These are phyloP conservation scores for Heliconius congener DNA, from an alignment of 1,140 invertebrate species.

Conservation along the genomic window DNA sequence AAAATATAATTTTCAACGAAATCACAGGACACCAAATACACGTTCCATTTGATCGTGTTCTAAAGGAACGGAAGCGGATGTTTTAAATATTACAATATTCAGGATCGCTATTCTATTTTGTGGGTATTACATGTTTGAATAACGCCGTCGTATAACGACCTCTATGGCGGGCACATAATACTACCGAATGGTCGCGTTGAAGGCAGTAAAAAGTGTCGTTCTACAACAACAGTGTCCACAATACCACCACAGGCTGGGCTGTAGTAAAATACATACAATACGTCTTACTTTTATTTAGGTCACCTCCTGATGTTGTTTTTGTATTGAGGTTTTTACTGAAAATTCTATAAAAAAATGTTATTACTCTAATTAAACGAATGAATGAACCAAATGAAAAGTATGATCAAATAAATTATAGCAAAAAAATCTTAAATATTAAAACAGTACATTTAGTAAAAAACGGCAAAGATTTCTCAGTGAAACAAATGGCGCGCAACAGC, in stretches of 20 bases:
- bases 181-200: constrained; percentile 52
- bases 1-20: neutral
- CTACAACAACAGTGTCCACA: constrained; percentile 66
- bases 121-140: constrained; percentile 37
- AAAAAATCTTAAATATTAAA: constrained; percentile 20
- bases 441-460: constrained; percentile 28
- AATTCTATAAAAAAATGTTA: neutral
- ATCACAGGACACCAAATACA: neutral
- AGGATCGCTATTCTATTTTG: constrained; percentile 34
- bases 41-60: neutral
- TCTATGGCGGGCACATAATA: constrained; percentile 43
- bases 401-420: neutral
- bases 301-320: constrained; percentile 29
- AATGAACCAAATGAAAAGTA: neutral
- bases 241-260: constrained; percentile 69
- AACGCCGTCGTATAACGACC: constrained; percentile 35
- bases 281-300: constrained; percentile 63
- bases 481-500: constrained; percentile 36
- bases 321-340: constrained; percentile 18
- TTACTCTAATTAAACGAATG: neutral
- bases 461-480: constrained; percentile 30
- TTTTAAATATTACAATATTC: constrained; percentile 34
- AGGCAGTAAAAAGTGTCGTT: constrained; percentile 70
- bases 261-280: constrained; percentile 76
- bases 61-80: constrained; percentile 22